Evolutionary conservation across 2,797 vertebrate genomes (phyloP), one percentile per base, ranked within the genome.

Genomic region (Muscicapa comitata): DNA sequence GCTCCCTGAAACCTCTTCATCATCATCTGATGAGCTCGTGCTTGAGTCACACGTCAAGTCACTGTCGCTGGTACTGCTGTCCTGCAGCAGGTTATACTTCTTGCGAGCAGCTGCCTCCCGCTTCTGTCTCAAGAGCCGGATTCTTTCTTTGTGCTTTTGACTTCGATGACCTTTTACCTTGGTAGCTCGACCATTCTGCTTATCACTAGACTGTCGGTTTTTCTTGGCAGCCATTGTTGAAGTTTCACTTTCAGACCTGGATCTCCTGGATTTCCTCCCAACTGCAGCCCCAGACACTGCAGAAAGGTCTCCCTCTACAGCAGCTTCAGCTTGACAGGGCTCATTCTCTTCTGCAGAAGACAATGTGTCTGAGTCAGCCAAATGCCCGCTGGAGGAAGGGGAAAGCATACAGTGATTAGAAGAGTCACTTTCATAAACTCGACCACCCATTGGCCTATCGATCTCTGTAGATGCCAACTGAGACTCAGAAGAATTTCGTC

Each of bases 61-160:
- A 85, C 99, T 99, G 96, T 99, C 99, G 45, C 99, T 99, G 68
- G 99, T 99, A 98, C 99, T 99, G 98, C 99, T 99, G 98, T 99
- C 99, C 98, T 99, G 99, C 97, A 99, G 98, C 98, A 99, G 98
- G 98, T 99, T 99, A 70, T 99, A 99, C 90, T 99, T 99, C 97
- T 99, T 99, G 72, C 99, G 98, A 29, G 99, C 99, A 33, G 99
- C 99, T 1, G 99, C 99, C 94, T 99, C 99, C 54, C 99, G 98
- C 82, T 99, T 99, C 98, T 99, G 99, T 53, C 99, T 98, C 84
- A 99, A 95, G 59, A 99, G 97, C n/a, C 99, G 98, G 93, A 99
- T 99, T 58, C 99, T 98, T 92, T 99, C 99, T 97, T 99, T 99
- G 98, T 99, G 99, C 98, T 99, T 99, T 98, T 99, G 99, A 97